Evolutionary conservation across 1,140 invertebrate species (phyloP).

Genomic region (Riptortus pedestris): DNA sequence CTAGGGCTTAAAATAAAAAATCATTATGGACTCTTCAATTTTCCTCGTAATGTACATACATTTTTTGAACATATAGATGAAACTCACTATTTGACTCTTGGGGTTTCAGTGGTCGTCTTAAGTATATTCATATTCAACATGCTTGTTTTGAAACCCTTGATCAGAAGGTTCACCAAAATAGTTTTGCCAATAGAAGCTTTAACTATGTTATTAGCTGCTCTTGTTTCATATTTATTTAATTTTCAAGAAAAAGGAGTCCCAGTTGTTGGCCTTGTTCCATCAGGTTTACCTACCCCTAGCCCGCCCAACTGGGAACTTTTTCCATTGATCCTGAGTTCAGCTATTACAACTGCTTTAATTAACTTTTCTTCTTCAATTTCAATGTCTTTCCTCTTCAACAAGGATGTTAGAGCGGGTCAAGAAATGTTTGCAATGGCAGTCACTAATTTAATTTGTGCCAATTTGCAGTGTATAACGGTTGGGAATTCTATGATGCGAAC

Average conservation of each 20-base stretch:
- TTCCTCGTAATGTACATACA: constrained; percentile 13
- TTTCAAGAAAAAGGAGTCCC: constrained; percentile 16
- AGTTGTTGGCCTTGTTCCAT: constrained; percentile 21
- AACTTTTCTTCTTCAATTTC: constrained; percentile 23
- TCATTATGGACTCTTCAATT: constrained; percentile 20
- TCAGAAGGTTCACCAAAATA: constrained; percentile 19
- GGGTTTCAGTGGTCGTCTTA: constrained; percentile 14
- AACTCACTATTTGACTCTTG: constrained; percentile 15
- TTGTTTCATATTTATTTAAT: constrained; percentile 23
- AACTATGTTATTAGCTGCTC: constrained; percentile 17
- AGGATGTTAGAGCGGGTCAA: constrained; percentile 11
- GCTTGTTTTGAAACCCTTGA: constrained; percentile 10
- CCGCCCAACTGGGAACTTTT: background rate
- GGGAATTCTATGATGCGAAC: constrained; percentile 29
- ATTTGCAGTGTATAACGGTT: constrained; percentile 24
- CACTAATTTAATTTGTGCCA: constrained; percentile 20
- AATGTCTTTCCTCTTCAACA: constrained; percentile 21
- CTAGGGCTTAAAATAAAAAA: constrained; percentile 22
- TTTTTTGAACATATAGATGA: constrained; percentile 10
- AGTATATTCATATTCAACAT: constrained; percentile 22
- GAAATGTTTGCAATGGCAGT: constrained; percentile 22
- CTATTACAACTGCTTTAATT: constrained; percentile 17
- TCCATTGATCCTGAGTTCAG: background rate
- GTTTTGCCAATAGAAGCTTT: constrained; percentile 25
- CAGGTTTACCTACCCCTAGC: constrained; percentile 13